Percentiles rank a stretch among this genome's conserved stretches.
Conservation (phyloP, 2,797 vertebrate species). For the Oreochromis grahami region DNA sequence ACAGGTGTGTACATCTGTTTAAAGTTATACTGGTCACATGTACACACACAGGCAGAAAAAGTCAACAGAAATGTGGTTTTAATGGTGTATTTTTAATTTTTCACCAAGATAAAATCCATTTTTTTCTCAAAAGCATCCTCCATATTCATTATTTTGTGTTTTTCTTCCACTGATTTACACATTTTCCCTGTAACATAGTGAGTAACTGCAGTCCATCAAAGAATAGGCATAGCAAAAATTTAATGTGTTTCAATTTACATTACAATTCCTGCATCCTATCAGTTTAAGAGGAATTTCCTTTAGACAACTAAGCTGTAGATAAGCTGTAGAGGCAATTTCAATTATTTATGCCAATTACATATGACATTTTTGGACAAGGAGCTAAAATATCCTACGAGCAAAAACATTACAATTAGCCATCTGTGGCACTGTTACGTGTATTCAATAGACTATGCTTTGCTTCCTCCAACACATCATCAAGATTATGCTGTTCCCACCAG, state of each 20-base stretch:
- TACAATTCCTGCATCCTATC: neutral
- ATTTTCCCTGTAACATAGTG: neutral
- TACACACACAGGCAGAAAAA: neutral
- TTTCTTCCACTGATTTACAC: neutral
- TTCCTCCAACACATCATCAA: conserved; percentile 1
- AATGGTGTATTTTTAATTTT: neutral
- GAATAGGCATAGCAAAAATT: neutral
- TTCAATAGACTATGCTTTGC: neutral
- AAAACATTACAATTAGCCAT: neutral
- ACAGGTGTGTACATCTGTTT: neutral
- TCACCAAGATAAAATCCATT: neutral
- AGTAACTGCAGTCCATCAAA: neutral
- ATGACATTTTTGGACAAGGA: neutral
- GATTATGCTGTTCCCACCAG: neutral
- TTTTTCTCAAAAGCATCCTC: neutral
- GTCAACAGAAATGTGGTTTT: neutral
- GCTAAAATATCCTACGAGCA: neutral
- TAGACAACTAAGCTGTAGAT: neutral
- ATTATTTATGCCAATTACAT: neutral
- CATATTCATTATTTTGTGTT: neutral
- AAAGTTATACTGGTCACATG: neutral
- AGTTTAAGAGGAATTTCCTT: neutral
- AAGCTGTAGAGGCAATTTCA: neutral
- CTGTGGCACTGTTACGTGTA: neutral
- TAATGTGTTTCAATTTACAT: neutral